A percentile compares a stretch with the other conserved stretches of the same genome.
Evolutionary conservation across 2,888 invertebrate species (phyloP).

Genomic region (Axea sp.): DNA sequence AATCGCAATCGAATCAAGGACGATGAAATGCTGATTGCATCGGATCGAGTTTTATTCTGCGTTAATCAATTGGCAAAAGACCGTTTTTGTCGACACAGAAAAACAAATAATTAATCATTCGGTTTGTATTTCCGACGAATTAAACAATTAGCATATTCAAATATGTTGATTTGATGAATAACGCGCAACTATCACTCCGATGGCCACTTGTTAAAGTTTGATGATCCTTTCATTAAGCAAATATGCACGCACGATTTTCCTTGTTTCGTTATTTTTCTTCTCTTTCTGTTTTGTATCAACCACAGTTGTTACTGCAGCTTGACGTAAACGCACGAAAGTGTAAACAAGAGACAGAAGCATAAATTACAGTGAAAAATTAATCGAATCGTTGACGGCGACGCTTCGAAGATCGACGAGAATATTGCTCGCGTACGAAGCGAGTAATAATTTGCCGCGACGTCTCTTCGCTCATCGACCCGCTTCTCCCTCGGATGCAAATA

Average conservation of each 20-base stretch:
- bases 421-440: slow-evolving; percentile 7
- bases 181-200: no score
- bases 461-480: slow-evolving; percentile 50
- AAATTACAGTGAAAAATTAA: slow-evolving; percentile 21
- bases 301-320: neutral
- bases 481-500: slow-evolving; percentile 46
- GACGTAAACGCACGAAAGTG: neutral
- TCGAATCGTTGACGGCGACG: slow-evolving; percentile 3
- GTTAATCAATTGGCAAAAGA: slow-evolving; percentile 7
- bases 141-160: slow-evolving; percentile 37
- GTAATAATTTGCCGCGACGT: slow-evolving; percentile 33
- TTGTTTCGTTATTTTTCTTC: no score
- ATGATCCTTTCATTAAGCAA: no score
- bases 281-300: no score
- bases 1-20: slow-evolving; percentile 2
- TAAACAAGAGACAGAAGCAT: slow-evolving; percentile 14
- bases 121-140: slow-evolving; percentile 16
- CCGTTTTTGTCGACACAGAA: slow-evolving; percentile 5
- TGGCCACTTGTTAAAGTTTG: no score
- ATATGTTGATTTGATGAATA: slow-evolving; percentile 31
- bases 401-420: slow-evolving; percentile 5
- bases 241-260: no score
- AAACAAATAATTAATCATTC: slow-evolving; percentile 33
- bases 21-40: slow-evolving; percentile 9
- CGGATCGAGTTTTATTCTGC: slow-evolving; percentile 1